Evolutionary conservation across 92 coral and sea anemone species (phyloP), one percentile per base, ranked within the genome.

Genomic region (Bergia sp.): DNA sequence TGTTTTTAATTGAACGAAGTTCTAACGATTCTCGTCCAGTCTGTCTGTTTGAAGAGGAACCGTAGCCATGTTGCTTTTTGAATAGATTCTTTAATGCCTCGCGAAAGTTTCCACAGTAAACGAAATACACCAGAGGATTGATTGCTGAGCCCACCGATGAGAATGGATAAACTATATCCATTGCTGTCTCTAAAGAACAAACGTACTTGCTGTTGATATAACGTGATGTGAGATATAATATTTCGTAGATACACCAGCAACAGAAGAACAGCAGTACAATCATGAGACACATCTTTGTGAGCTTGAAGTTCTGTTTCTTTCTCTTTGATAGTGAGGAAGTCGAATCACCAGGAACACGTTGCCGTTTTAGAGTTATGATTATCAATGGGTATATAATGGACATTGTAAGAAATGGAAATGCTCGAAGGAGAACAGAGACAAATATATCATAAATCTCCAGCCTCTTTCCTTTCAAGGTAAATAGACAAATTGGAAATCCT

Each of bases 81-180:
- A 84, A 69, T 43, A 84, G 15, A 9, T 45, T 84, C 10, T 49
- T 69, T 21, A 84, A 73, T 43, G 78, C 87, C 15, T 29, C 9
- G 44, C 87, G 87, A 84, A 84, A 84, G 78, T 84, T 84, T 50
- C 66, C 55, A 29, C 87, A 84, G 67, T 69, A 84, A 84, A 45
- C 23, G 23, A 84, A 84, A 42, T 84, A 84, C 23, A 84, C 64
- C 21, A 84, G 16, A 9, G 87, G 87, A 45, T 47, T 84, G 29
- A 84, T 13, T 0, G 87, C 87, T 37, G 87, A 45, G 71, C 67
- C 20, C 1, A 71, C 39, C 20, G 87, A 84, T 13, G 87, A 79
- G 29, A 84, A 71, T 73, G 87, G 78, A 37, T 67, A 84, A 8
- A 84, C 66, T 10, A 71, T 2, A 12, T 67, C 21, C 58, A 71